Evolutionary conservation across 2,113 vertebrate genomes (phyloP).

Genomic region (Sinocyclocheilus grahami): DNA sequence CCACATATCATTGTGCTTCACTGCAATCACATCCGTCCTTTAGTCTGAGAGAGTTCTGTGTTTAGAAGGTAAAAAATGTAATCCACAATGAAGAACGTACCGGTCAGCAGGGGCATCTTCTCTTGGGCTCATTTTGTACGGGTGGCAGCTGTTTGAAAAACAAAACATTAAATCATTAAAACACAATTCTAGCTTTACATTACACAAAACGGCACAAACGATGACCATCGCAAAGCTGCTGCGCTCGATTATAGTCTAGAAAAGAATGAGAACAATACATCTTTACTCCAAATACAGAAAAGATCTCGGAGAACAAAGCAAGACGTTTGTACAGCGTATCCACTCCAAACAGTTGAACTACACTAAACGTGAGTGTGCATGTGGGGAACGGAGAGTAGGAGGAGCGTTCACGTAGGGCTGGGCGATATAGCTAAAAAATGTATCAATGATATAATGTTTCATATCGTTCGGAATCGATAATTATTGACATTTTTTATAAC

Average conservation of each 20-base stretch:
- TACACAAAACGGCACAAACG: too few relatives aligned
- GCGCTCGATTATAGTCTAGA: too few relatives aligned
- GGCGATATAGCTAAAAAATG: too few relatives aligned
- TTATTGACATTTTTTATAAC: too few relatives aligned
- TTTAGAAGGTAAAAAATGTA: too few relatives aligned
- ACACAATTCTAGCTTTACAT: background rate
- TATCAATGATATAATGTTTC: too few relatives aligned
- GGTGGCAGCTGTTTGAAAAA: background rate
- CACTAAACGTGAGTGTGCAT: background rate
- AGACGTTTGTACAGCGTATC: background rate
- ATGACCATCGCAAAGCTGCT: background rate
- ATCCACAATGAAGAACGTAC: slow-evolving; percentile 7
- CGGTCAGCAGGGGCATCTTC: slow-evolving; percentile 9
- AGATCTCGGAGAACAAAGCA: background rate
- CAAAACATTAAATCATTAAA: background rate
- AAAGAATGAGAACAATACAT: background rate
- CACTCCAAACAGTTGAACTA: background rate
- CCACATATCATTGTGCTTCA: too few relatives aligned
- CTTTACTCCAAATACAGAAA: background rate
- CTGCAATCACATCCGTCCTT: background rate
- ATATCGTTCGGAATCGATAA: too few relatives aligned
- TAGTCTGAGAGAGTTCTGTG: too few relatives aligned
- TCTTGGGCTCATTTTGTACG: slow-evolving; percentile 20
- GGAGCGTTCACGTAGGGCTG: background rate
- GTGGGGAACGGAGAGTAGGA: background rate